These are phyloP conservation scores for Ectropis crepuscularia DNA, from an alignment of 2,888 invertebrate genomes.

Conservation along the genomic window DNA sequence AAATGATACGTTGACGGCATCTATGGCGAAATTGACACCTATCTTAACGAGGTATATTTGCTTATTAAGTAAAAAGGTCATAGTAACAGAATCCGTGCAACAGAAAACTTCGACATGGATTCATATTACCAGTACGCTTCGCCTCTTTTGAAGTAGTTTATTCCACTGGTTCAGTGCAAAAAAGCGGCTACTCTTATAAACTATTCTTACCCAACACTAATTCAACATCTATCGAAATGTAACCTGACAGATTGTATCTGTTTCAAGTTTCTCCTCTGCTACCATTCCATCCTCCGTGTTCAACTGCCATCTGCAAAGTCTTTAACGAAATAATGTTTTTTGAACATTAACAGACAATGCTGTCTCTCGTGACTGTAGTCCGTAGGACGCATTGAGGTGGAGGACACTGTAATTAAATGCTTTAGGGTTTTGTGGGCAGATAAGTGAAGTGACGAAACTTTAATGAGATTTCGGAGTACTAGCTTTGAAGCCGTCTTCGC, in stretches of 20 bases:
- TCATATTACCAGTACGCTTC: too few species aligned
- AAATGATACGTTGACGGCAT: too few species aligned
- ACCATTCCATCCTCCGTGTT: background rate
- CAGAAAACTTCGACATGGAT: too few species aligned
- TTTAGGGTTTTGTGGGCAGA: slow-evolving; percentile 27
- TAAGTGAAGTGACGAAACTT: slow-evolving; percentile 11
- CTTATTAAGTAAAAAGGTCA: too few species aligned
- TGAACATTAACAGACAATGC: slow-evolving; percentile 40
- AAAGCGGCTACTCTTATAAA: too few species aligned
- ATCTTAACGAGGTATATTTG: too few species aligned
- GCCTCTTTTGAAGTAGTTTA: too few species aligned
- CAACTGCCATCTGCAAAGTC: slow-evolving; percentile 23
- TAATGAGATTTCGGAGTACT: slow-evolving; percentile 6
- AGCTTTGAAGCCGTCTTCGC: slow-evolving; percentile 3
- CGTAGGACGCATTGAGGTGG: slow-evolving; percentile 39
- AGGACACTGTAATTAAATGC: slow-evolving; percentile 39
- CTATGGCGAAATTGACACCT: too few species aligned
- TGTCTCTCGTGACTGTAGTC: slow-evolving; percentile 16
- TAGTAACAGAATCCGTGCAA: too few species aligned
- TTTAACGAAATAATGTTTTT: slow-evolving; percentile 34
- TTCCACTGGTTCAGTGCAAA: too few species aligned
- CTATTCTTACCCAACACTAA: too few species aligned
- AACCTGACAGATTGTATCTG: background rate
- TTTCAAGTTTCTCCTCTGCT: background rate
- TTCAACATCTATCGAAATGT: too few species aligned